Evolutionary conservation across 2,797 vertebrate species (phyloP), one percentile per base, ranked within the genome.

Genomic region (Geotrypetes seraphini): DNA sequence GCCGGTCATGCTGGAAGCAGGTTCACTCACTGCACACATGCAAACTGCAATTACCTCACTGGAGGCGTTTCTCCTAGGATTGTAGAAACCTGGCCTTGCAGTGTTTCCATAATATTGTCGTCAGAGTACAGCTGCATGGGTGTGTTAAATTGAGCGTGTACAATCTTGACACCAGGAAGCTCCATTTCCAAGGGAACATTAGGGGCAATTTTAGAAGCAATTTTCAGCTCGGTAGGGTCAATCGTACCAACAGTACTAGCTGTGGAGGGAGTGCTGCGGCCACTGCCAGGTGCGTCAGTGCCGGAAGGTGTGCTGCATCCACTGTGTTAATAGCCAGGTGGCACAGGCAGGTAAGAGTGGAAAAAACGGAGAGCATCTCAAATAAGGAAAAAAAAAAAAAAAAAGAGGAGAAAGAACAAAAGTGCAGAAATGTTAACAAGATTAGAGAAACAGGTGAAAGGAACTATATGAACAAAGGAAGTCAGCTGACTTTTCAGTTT

Each of bases 111-210:
- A 55, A 84, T 78, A 77, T 84, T 85, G 57, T 83, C 79, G 68
- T 86, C 81, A 69, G 80, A 85, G 57, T 86, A 84, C 55, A 85
- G 45, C 52, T 84, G 80, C 79, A 84, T 71, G 2, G 83, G 83
- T 31, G 79, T 84, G 44, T 84, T 86, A 78, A 84, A 85, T 51
- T 84, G 83, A 31, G 78, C 71, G 10, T 85, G 80, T 8, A 81
- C 64, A 48, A 85, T 85, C 81, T 74, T 83, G 67, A 82, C 78
- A 39, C 76, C 80, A 0, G 81, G 81, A 19, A 85, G 78, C 29
- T 84, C 78, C 79, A 83, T 79, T 53, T 83, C 81, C 75, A 84
- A 51, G 46, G 80, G 76, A 35, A 78, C 66, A 44, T 84, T 84
- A 49, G 80, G 81, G 67, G 80, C 75, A 71, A 80, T 71, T 75